A percentile compares a stretch with the other conserved stretches of the same genome.
Conservation (phyloP, 2,113 vertebrate species). For the Mesoclemmys tuberculata region DNA sequence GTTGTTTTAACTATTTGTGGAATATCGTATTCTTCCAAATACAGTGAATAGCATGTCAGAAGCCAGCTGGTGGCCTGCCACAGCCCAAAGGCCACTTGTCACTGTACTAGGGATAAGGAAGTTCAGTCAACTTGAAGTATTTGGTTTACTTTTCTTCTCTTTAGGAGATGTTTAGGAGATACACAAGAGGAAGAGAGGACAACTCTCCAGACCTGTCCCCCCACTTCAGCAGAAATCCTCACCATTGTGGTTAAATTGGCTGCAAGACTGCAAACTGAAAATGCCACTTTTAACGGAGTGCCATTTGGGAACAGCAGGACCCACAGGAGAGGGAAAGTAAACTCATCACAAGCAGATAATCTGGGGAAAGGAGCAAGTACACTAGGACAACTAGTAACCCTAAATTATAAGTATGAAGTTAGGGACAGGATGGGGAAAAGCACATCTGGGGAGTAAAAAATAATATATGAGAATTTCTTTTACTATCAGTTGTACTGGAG, state of each 20-base stretch:
- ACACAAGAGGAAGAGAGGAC: too few species aligned
- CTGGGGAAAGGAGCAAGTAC: background rate
- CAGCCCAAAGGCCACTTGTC: background rate
- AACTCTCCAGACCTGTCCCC: too few species aligned
- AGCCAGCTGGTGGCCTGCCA: background rate
- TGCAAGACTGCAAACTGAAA: background rate
- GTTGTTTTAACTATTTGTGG: background rate
- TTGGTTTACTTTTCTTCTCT: too few species aligned
- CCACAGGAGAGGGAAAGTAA: background rate
- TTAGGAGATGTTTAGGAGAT: too few species aligned
- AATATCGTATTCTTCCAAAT: background rate
- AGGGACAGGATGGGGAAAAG: background rate
- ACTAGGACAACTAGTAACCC: background rate
- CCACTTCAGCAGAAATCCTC: too few species aligned
- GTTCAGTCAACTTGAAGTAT: too few species aligned
- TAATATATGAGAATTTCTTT: background rate
- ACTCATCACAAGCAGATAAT: background rate
- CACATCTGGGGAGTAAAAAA: background rate
- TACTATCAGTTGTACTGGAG: background rate
- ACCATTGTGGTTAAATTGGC: background rate
- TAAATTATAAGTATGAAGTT: background rate
- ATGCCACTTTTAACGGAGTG: background rate
- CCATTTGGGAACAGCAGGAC: background rate
- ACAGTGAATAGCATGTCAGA: background rate
- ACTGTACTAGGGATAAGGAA: too few species aligned